These are phyloP conservation scores for Anagyrus pseudococci DNA, from an alignment of 2,888 invertebrate species.

Conservation along the genomic window DNA sequence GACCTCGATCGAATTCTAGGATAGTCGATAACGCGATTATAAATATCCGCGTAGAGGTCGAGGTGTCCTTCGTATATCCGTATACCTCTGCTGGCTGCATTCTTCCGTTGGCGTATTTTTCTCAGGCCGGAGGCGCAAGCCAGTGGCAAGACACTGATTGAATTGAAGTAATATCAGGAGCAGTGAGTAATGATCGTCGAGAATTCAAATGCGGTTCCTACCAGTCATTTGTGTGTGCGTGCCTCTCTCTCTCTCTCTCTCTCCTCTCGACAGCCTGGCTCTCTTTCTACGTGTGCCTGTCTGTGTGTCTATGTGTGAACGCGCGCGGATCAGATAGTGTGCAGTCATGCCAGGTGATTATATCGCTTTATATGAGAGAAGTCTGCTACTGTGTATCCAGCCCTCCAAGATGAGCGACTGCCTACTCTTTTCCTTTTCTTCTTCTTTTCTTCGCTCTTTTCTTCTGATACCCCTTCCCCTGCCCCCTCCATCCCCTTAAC, in stretches of 20 bases:
- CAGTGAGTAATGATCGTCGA: conserved; percentile 60
- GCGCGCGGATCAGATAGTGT: conserved; percentile 60
- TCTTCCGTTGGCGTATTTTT: conserved; percentile 15
- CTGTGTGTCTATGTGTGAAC: conserved; percentile 42
- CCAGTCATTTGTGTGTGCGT: no score
- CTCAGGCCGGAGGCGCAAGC: conserved; percentile 41
- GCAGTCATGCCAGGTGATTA: conserved; percentile 62
- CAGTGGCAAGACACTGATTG: conserved; percentile 62
- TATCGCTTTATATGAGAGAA: conserved; percentile 62
- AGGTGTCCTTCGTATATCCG: not conserved
- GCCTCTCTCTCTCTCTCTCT: no score
- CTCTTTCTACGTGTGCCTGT: no score
- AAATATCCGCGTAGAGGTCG: no score
- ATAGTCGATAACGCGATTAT: no score
- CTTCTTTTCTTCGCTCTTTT: no score
- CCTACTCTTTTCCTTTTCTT: conserved; percentile 43
- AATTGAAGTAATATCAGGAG: conserved; percentile 63
- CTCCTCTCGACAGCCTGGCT: no score
- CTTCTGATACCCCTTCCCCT: no score
- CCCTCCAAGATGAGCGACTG: conserved; percentile 49
- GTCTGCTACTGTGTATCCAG: conserved; percentile 61
- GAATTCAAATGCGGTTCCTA: conserved; percentile 59
- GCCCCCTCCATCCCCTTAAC: no score
- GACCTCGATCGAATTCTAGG: no score
- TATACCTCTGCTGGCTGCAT: conserved; percentile 14